Base-by-base conservation (phyloP, 23 tunicate genomes). In the Corella eumyota region DNA sequence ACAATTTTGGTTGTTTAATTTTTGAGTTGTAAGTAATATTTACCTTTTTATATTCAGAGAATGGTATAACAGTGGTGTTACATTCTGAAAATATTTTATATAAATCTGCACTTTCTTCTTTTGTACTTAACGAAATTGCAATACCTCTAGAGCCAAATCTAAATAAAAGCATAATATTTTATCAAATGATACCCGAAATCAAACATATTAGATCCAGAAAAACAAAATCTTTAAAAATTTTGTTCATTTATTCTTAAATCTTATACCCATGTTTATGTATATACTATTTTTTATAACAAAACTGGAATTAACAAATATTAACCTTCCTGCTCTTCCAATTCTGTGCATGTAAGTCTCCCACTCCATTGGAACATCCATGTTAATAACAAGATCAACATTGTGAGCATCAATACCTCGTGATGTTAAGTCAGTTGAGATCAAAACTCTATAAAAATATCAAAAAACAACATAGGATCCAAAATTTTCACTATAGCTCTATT, bases 281-380 rank as follows among this genome's bases (percentile, higher is more conserved):
- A n/a, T n/a, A n/a, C n/a, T n/a, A n/a, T n/a, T n/a, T n/a, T n/a
- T n/a, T n/a, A n/a, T n/a, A n/a, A n/a, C n/a, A n/a, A n/a, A n/a
- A n/a, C n/a, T n/a, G n/a, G n/a, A n/a, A n/a, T n/a, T n/a, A n/a
- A n/a, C n/a, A n/a, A n/a, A 6, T 25, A 1, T 23, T 2, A 26
- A 76, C 64, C 96, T 66, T 30, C 96, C 96, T 1, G 96, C 96
- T 56, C 96, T 59, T 5, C 96, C 96, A 46, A 74, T 88, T 36
- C 96, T 37, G 53, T 88, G 96, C 88, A 88, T 55, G 72, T 88
- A 88, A 25, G 96, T 88, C 40, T 88, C 96, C 96, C 96, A 88
- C 15, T 79, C 88, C 26, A 2, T 26, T 2, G 96, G 81, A 4
- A 88, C 63, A 36, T 88, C 96, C 87, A 88, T 63, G 49, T 88